Percentiles rank a stretch among this genome's conserved stretches.
These are phyloP conservation scores for Caerostris darwini DNA, from an alignment of 1,140 invertebrate genomes.

Conservation along the genomic window DNA sequence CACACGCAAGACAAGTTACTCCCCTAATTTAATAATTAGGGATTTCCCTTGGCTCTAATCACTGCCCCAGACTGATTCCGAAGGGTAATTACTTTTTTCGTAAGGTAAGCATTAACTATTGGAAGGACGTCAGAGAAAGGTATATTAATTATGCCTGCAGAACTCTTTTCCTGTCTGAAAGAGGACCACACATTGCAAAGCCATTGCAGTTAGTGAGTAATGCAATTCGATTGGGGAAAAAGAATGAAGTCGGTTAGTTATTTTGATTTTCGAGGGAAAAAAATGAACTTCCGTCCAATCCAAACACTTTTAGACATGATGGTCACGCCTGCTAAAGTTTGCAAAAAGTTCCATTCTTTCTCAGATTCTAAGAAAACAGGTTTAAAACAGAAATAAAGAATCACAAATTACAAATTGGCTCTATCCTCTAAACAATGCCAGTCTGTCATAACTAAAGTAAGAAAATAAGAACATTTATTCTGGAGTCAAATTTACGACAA, in stretches of 20 bases:
- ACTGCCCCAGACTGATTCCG: neutral
- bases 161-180: neutral
- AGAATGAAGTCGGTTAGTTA: neutral
- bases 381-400: no score
- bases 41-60: neutral
- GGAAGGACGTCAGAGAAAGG: neutral
- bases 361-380: no score
- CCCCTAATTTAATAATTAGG: slow-evolving; percentile 65
- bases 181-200: neutral
- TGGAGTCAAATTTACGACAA: no score
- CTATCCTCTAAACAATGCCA: no score
- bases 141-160: slow-evolving; percentile 35
- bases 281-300: no score
- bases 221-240: neutral
- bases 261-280: no score
- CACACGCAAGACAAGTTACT: slow-evolving; percentile 33
- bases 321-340: no score
- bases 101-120: slow-evolving; percentile 44
- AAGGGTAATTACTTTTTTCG: slow-evolving; percentile 28
- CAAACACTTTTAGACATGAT: no score
- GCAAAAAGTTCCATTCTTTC: no score
- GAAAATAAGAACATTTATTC: no score
- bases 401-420: no score
- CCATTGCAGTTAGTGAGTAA: neutral
- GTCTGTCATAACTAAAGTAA: no score